phyloP scores from a whole-genome alignment of 2,113 vertebrate genomes.

The Cyprinodon tularosa region DNA sequence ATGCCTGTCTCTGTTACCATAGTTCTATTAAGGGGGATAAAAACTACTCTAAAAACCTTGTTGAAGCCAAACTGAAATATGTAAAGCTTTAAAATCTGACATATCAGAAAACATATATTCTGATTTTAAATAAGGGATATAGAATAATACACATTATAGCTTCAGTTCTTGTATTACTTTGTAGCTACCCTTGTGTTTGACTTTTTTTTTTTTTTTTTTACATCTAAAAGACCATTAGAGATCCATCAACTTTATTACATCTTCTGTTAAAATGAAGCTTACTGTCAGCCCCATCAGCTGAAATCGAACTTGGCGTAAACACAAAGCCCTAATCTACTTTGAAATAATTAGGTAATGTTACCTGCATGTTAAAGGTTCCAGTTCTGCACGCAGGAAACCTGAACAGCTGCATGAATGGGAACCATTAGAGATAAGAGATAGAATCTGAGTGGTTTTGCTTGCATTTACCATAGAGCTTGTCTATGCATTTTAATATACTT shows the following conservation, averaged over 20 bases:
- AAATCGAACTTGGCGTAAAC: not conserved
- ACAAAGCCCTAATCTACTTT: constrained; percentile 18
- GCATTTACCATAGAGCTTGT: constrained; percentile 3
- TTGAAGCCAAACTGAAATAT: too few species aligned
- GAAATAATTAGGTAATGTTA: constrained; percentile 4
- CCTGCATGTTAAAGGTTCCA: constrained; percentile 4
- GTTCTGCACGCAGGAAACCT: constrained; percentile 1
- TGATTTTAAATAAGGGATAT: too few species aligned
- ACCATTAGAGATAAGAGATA: not conserved
- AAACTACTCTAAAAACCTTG: too few species aligned
- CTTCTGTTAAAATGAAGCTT: constrained; percentile 22
- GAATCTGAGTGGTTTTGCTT: not conserved
- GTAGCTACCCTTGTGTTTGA: not conserved
- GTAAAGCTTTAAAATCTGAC: too few species aligned
- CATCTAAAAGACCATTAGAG: not conserved
- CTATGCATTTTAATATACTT: not conserved
- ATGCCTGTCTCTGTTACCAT: too few species aligned
- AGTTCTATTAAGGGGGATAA: too few species aligned
- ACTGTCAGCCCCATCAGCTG: constrained; percentile 7
- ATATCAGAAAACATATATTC: too few species aligned
- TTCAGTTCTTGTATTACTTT: too few species aligned
- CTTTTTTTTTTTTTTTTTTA: constrained; percentile 7
- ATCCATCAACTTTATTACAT: constrained; percentile 14
- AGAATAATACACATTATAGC: too few species aligned
- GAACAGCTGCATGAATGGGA: constrained; percentile 7